phyloP scores from a whole-genome alignment of 2,797 vertebrate species.

The Xiphophorus birchmanni region DNA sequence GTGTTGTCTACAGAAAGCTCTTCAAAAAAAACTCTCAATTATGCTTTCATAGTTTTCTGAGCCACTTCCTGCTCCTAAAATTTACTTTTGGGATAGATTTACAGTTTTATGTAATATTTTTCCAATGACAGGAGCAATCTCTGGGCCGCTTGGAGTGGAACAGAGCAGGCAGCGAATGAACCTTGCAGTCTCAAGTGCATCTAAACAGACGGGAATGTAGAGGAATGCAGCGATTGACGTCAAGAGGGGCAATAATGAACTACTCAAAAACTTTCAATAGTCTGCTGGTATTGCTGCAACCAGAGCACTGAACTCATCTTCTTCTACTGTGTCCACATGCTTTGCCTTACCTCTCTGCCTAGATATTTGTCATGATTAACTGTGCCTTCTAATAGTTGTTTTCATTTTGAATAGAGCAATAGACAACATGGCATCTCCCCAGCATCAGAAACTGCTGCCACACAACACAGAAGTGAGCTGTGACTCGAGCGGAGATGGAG shows the following conservation, averaged over 20 bases:
- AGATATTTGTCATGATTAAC: slow-evolving; percentile 12
- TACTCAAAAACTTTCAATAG: slow-evolving; percentile 60
- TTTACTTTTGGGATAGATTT: slow-evolving; percentile 5
- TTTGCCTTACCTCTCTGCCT: slow-evolving; percentile 49
- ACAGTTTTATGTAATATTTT: slow-evolving; percentile 17
- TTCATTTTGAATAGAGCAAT: slow-evolving; percentile 14
- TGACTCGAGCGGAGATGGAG: slow-evolving; percentile 89
- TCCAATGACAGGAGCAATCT: slow-evolving; percentile 44
- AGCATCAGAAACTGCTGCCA: slow-evolving; percentile 90
- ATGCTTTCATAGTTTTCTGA: slow-evolving; percentile 1
- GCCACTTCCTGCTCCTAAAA: neutral
- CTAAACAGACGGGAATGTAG: slow-evolving; percentile 67
- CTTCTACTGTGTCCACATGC: slow-evolving; percentile 12
- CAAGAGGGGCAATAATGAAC: slow-evolving; percentile 68
- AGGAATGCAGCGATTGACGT: slow-evolving; percentile 78
- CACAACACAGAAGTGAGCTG: slow-evolving; percentile 94
- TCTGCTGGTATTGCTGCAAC: slow-evolving; percentile 51
- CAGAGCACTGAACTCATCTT: slow-evolving; percentile 24
- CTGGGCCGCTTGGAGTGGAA: slow-evolving; percentile 35
- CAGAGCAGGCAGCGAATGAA: slow-evolving; percentile 44
- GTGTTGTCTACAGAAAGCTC: neutral
- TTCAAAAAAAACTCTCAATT: neutral
- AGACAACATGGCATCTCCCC: slow-evolving; percentile 88
- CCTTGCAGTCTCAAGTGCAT: slow-evolving; percentile 58
- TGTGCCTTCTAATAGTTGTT: slow-evolving; percentile 12